Base-by-base conservation (phyloP, 2,797 vertebrate genomes). In the Coreius guichenoti region DNA sequence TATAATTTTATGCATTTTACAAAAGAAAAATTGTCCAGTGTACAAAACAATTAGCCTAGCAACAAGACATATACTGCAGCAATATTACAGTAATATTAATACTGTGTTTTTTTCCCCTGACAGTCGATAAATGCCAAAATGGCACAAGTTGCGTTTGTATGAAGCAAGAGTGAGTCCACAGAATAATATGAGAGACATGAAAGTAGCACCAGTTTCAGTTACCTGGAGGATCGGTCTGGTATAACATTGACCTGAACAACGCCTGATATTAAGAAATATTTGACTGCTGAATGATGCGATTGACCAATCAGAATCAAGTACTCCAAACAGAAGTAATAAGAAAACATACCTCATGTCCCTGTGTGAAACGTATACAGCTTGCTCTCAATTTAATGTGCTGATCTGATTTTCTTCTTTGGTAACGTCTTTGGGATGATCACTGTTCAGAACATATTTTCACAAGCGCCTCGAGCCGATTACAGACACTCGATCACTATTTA, bases 381-480 rank as follows among this genome's bases (percentile, higher is more conserved):
- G 84, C 49, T 68, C 33, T 68, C 17, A 58, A 58, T 81, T 77
- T 81, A 76, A 54, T 49, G 31, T 45, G 47, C 39, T 82, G 80
- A 86, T 85, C 68, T 79, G 68, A 82, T 79, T 39, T 80, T 75
- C 58, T 81, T 67, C 83, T 23, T 39, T 45, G 11, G 47, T 81
- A 49, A 54, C 61, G 7, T 68, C 21, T 54, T 56, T 58, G 31
- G 19, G 56, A 39, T 81, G 86, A 84, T 86, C 65, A 88, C 65
- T 33, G 13, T 73, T 87, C n/a, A 84, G 54, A 63, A 51, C 61
- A 81, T 39, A 31, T 84, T 84, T 88, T 74, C 49, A 43, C 26
- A 56, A 84, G 49, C 7, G 49, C 87, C 68, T 90, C 76, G 80
- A 85, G 86, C 72, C 36, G 54, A 88, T 85, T 88, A 61, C 86